A percentile compares a stretch with the other conserved stretches of the same genome.
Conservation (phyloP, 1,140 invertebrate species). For the Dolichoris vasculosae region DNA sequence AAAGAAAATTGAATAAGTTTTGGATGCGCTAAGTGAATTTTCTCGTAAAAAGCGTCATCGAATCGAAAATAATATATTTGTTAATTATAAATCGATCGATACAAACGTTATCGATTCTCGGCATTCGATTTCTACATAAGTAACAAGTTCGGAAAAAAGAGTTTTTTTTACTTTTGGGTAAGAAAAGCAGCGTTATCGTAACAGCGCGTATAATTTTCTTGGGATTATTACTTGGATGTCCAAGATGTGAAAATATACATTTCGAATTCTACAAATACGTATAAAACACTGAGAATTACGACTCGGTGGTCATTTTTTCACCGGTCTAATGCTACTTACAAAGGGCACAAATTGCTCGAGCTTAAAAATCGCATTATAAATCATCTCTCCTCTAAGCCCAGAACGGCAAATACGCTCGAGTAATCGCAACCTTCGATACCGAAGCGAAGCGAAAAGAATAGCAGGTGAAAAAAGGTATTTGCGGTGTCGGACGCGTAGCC, state of each 20-base stretch:
- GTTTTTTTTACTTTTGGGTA: background rate
- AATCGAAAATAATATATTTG: too few species aligned
- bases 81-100: too few species aligned
- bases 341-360: background rate
- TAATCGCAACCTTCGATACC: background rate
- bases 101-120: too few species aligned
- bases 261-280: background rate
- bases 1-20: background rate
- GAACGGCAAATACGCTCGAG: background rate
- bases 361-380: background rate
- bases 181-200: background rate
- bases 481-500: background rate
- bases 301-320: background rate
- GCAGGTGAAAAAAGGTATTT: background rate
- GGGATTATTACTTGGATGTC: background rate
- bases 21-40: background rate
- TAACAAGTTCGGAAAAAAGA: too few species aligned
- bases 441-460: background rate
- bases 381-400: background rate
- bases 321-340: background rate
- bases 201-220: background rate
- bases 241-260: background rate
- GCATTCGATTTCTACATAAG: too few species aligned
- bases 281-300: background rate
- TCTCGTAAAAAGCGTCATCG: background rate